Conservation (phyloP, 2,888 invertebrate genomes). For the Eilema sororculum region DNA sequence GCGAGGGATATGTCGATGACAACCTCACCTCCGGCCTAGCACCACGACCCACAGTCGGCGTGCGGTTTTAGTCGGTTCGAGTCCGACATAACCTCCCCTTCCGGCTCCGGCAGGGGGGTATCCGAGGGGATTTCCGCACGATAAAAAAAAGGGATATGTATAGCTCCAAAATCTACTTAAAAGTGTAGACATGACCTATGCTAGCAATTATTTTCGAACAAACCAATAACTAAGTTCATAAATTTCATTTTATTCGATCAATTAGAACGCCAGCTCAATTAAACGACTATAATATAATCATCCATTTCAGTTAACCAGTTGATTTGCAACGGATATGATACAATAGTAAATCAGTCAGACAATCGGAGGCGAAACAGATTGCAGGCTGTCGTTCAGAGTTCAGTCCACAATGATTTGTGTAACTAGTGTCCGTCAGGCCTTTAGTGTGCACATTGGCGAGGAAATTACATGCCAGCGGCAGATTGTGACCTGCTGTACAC, state of each 20-base stretch:
- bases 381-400: slow-evolving; percentile 43
- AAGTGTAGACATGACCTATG: too few species aligned
- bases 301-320: slow-evolving; percentile 14
- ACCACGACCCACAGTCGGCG: too few species aligned
- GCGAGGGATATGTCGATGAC: too few species aligned
- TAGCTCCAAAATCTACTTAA: too few species aligned
- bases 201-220: too few species aligned
- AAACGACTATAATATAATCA: slow-evolving; percentile 2
- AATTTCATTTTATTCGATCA: neutral
- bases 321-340: slow-evolving; percentile 24
- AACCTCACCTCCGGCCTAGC: too few species aligned
- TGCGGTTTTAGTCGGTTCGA: too few species aligned
- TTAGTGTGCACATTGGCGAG: slow-evolving; percentile 29
- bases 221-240: too few species aligned
- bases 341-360: slow-evolving; percentile 36
- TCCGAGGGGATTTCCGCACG: too few species aligned
- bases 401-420: slow-evolving; percentile 50
- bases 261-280: neutral
- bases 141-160: too few species aligned
- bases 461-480: slow-evolving; percentile 48
- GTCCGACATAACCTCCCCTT: too few species aligned
- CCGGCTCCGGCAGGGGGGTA: too few species aligned
- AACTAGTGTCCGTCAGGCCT: slow-evolving; percentile 38
- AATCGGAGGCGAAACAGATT: slow-evolving; percentile 45
- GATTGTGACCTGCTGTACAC: slow-evolving; percentile 11